These are phyloP conservation scores for Okamejei kenojei DNA, from an alignment of 2,797 vertebrate genomes.

Conservation along the genomic window DNA sequence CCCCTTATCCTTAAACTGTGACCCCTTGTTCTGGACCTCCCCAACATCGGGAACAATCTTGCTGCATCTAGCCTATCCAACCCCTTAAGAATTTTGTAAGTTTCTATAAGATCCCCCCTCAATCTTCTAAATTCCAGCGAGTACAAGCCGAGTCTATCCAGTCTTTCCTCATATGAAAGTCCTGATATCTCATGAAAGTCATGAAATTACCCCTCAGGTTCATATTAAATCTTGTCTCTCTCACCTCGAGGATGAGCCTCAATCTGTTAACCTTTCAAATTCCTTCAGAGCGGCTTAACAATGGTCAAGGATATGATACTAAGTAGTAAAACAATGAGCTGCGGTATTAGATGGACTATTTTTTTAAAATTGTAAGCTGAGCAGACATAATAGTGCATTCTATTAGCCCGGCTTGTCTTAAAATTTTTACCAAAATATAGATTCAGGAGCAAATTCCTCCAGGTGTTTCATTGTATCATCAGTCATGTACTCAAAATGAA, in stretches of 20 bases:
- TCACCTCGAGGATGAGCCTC: neutral
- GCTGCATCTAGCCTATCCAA: too few relatives aligned
- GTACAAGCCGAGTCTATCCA: too few relatives aligned
- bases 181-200: too few relatives aligned
- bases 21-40: too few relatives aligned
- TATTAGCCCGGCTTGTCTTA: neutral
- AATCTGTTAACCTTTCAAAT: neutral
- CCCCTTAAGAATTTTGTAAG: too few relatives aligned
- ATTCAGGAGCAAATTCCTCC: neutral
- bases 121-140: too few relatives aligned
- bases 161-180: too few relatives aligned
- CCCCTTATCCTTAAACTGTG: too few relatives aligned
- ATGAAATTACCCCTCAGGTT: too few relatives aligned
- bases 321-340: neutral
- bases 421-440: neutral
- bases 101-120: too few relatives aligned
- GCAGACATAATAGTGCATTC: neutral
- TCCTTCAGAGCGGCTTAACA: neutral
- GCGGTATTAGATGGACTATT: neutral
- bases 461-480: neutral
- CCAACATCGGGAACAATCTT: too few relatives aligned
- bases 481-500: neutral
- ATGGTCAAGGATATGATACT: neutral
- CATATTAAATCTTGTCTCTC: too few relatives aligned
- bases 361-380: neutral